Percentiles rank a stretch among this genome's conserved stretches.
Conservation (phyloP, 2,797 vertebrate species). For the Myotis vivesi region DNA sequence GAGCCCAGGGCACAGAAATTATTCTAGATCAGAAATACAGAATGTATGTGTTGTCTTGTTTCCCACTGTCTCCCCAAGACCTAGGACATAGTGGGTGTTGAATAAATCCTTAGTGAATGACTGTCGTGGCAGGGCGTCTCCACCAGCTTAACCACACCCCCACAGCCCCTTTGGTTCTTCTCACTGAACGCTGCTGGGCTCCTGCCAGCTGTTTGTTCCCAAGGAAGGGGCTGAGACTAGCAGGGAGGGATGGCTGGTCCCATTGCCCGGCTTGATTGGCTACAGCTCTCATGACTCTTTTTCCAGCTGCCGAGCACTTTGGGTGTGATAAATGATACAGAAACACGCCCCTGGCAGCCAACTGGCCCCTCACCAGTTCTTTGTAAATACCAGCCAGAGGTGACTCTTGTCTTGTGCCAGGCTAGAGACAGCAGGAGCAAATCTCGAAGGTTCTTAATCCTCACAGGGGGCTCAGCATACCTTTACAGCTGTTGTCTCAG, state of each 20-base stretch:
- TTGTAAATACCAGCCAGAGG: conserved; percentile 65
- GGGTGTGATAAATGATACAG: conserved; percentile 65
- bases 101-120: background rate
- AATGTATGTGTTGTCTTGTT: background rate
- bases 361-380: conserved; percentile 67
- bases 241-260: background rate
- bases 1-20: background rate
- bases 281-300: background rate
- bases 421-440: background rate
- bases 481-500: conserved; percentile 42
- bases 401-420: conserved; percentile 55
- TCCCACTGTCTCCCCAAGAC: background rate
- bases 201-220: background rate
- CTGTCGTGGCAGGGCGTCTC: background rate
- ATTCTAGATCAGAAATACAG: background rate
- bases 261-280: background rate
- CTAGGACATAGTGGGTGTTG: background rate
- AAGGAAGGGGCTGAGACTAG: background rate
- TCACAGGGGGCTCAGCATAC: background rate
- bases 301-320: conserved; percentile 63
- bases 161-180: background rate
- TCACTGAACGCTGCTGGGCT: background rate
- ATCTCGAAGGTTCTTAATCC: conserved; percentile 34
- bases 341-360: conserved; percentile 62
- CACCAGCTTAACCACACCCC: background rate